Base-by-base conservation (phyloP, 1,140 invertebrate species). In the Apis laboriosa region DNA sequence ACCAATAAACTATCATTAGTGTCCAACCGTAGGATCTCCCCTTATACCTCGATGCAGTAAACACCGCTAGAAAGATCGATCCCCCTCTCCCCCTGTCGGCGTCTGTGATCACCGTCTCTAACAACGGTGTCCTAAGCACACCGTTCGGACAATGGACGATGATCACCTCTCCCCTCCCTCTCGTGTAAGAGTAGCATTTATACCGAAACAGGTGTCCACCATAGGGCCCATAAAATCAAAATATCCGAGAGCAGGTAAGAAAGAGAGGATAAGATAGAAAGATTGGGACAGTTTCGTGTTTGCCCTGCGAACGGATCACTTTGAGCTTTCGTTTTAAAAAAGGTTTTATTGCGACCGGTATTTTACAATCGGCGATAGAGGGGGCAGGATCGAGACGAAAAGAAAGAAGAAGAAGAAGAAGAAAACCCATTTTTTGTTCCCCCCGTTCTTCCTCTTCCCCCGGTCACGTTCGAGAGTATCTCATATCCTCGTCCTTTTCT, bases 41-140 rank as follows among this genome's bases (percentile, higher is more conserved):
- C 34, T 8, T 43, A 19, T 17, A 19, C 0, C 55, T 43, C 68
- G 58, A 58, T 1, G n/a, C 13, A 60, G 19, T n/a, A 66, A 53
- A 78, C 64, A 13, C 43, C 21, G 49, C n/a, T 49, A 24, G 55
- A 81, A 68, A 53, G 66, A 56, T 19, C 61, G 28, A 72, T 15
- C 15, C n/a, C 24, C 67, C n/a, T 21, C 24, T 12, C 2, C 12
- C 34, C 34, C 5, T 43, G 83, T 84, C 83, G 83, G 83, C 53
- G 19, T 15, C 53, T 76, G 61, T 81, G 80, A 88, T 81, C 78
- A 19, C 24, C 24, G 24, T 24, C 24, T 72, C 75, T 55, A 34
- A 83, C 70, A 88, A 88, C 68, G 58, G 34, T 34, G 61, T 88
- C 87, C 87, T 88, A 88, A 88, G 84, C 76, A 88, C 86, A 88